Base-by-base conservation (phyloP, 2,888 invertebrate genomes). In the Strigamia transsilvanica region DNA sequence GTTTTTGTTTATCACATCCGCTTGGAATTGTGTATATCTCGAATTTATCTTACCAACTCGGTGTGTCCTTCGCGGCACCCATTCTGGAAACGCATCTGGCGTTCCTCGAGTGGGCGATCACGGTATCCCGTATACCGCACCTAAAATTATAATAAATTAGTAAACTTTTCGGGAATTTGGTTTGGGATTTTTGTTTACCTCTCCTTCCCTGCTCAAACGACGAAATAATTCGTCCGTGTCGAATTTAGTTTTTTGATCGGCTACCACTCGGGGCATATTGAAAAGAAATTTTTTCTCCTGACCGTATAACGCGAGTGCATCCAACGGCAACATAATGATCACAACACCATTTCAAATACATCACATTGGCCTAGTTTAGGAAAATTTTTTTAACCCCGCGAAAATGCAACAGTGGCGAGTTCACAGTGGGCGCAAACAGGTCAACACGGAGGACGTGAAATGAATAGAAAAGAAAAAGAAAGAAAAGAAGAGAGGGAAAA, bases 181-280 rank as follows among this genome's bases (percentile, higher is more conserved):
- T 51, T 51, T 10, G 5, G 34, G 34, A 34, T 34, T 51, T 51
- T 3, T 51, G 3, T n/a, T 86, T 85, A 97, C 97, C 94, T 98
- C 98, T 87, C 95, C 95, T 89, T 98, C 98, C 81, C 98, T 91
- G 87, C 96, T 96, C 82, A 98, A 90, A 87, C 97, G 92, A 88
- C 97, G 92, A 88, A 98, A 98, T 80, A 98, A 91, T 89, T 98
- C 98, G 87, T 98, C 98, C 82, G 95, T 95, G 88, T 98, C 98
- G 88, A 98, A 99, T 89, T 98, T 98, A 42, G 93, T 92, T 88
- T 98, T 96, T 88, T 99, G 98, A 88, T 99, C 97, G 2, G 97
- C 96, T 83, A 98, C 98, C 82, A 98, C 98, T 83, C 96, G 91
- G 1, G 98, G 98, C 97, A 98, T 98, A 90, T 96, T 97, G 90